Conservation (phyloP, 2,113 vertebrate genomes). For the Pteruthius melanotis region DNA sequence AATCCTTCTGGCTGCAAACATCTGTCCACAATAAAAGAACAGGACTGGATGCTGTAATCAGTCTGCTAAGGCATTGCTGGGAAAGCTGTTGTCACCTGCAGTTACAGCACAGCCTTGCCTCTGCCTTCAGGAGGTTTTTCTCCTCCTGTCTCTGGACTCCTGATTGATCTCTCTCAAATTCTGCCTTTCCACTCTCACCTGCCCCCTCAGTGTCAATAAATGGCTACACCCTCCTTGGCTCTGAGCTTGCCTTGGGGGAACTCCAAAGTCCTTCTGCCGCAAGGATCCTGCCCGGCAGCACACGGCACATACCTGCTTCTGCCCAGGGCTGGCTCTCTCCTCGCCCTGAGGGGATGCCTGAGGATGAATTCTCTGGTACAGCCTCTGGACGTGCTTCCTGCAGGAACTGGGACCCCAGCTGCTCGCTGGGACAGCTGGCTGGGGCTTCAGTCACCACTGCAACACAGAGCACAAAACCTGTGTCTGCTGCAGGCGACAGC, state of each 20-base stretch:
- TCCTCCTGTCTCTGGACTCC: neutral
- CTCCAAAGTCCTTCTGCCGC: neutral
- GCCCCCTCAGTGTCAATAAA: neutral
- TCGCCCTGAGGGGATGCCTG: neutral
- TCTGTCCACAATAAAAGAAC: neutral
- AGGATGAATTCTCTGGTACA: neutral
- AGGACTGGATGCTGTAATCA: neutral
- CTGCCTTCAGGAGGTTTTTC: neutral
- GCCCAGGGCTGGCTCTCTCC: conserved; percentile 10
- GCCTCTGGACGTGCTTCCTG: neutral
- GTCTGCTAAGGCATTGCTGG: neutral
- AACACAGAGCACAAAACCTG: neutral
- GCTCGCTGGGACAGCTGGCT: neutral
- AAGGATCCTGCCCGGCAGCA: neutral
- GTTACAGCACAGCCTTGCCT: neutral
- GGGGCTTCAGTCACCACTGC: conserved; percentile 5
- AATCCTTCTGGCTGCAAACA: neutral
- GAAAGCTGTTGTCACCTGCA: neutral
- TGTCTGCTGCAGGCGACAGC: neutral
- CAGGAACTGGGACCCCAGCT: neutral
- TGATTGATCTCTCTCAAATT: neutral
- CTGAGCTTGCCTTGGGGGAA: neutral
- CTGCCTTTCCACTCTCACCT: neutral
- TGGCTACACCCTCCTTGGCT: neutral
- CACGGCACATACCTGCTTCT: conserved; percentile 7